Base-by-base conservation (phyloP, 2,797 vertebrate species). In the Hirundo rustica region DNA sequence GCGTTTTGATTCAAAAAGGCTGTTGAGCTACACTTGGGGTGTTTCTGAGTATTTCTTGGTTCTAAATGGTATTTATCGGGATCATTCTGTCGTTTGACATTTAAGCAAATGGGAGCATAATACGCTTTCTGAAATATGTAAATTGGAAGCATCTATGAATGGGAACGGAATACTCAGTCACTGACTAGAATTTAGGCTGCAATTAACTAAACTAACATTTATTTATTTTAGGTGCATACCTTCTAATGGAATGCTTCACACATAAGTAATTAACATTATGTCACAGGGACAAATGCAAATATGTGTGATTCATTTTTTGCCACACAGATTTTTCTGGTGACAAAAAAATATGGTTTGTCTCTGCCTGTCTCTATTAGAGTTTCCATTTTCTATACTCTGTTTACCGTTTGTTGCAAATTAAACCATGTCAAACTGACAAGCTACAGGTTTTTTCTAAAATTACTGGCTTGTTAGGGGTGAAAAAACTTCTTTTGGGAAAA, bases 391-490 rank as follows among this genome's bases (percentile, higher is more conserved):
- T 85, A 34, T 95, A 64, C 32, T 77, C 64, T 91, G 71, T 92
- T 95, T 97, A 94, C 67, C 58, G 42, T 85, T 93, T 93, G 67
- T 66, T 92, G 89, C 48, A 95, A 94, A 95, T 93, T 89, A 93
- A 96, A 90, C 89, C 95, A 93, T 91, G 80, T 86, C 78, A 95
- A 89, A 83, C 50, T 95, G 95, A 93, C 90, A 94, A 92, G 92
- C 36, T 80, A 72, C n/a, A 80, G 65, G 54, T 4, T 77, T 77
- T 54, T 88, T 70, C 66, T 95, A 70, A 89, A 66, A 92, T 93
- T 91, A 84, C 61, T 87, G 68, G 36, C 89, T 91, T 92, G 48
- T 89, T 94, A 91, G 61, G 47, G 78, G 71, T 88, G 60, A 71
- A 92, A 92, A 91, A 86, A 30, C 70, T 95, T 94, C 55, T 92